These are phyloP conservation scores for Drosophila limbata DNA, from an alignment of 2,888 invertebrate species.

Conservation along the genomic window DNA sequence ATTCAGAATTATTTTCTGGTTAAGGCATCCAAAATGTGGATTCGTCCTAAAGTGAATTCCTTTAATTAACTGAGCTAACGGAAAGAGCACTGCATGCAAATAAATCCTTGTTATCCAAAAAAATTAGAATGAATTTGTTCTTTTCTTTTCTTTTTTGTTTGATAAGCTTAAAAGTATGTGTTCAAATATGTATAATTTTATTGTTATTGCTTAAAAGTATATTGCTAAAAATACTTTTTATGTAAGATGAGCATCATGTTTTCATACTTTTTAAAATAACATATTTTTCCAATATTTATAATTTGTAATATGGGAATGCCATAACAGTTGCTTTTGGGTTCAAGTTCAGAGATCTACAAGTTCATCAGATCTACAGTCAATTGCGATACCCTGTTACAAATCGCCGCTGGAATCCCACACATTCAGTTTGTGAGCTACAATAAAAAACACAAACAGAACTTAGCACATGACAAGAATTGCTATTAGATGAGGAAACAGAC, in stretches of 20 bases:
- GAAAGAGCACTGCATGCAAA: not conserved
- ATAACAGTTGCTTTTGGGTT: not conserved
- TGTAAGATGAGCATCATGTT: no score
- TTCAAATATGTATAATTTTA: no score
- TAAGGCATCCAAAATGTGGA: not conserved
- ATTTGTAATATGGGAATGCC: no score
- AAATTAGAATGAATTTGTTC: no score
- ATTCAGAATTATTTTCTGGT: no score
- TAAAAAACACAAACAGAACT: constrained; percentile 30
- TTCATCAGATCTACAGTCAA: not conserved
- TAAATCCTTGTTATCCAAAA: no score
- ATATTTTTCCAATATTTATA: no score
- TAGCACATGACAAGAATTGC: constrained; percentile 23
- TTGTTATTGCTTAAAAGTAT: no score
- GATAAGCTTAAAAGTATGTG: no score
- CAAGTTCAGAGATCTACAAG: constrained; percentile 35
- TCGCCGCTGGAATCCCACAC: not conserved
- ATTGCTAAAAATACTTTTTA: no score
- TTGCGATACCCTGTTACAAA: not conserved
- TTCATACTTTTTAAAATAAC: no score
- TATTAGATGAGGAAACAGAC: constrained; percentile 27
- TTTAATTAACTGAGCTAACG: not conserved
- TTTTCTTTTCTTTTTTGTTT: no score
- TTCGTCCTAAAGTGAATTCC: not conserved
- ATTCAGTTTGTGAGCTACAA: constrained; percentile 6